phyloP scores from a whole-genome alignment of 1,140 invertebrate species.

The Pseudomyrmex gracilis region DNA sequence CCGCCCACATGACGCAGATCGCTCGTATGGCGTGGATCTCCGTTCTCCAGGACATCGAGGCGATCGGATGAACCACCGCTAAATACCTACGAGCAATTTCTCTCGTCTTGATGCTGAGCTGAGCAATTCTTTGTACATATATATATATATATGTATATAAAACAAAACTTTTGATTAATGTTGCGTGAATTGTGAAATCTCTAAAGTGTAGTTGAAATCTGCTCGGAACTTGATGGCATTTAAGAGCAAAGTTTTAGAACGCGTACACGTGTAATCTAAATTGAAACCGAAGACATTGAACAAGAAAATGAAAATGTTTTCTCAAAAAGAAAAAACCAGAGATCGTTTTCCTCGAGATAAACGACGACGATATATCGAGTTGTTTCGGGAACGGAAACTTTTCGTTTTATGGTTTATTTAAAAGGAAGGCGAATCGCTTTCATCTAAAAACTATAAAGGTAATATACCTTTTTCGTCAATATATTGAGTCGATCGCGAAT shows the following conservation, averaged over 20 bases:
- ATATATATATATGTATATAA: neutral
- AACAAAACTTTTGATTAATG: neutral
- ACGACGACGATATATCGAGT: no score
- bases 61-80: constrained; percentile 97
- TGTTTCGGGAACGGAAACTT: no score
- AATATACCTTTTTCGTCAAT: no score
- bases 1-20: constrained; percentile 92
- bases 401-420: neutral
- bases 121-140: neutral
- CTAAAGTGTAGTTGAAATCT: neutral
- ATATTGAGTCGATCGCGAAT: neutral
- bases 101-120: neutral
- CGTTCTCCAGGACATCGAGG: constrained; percentile 95
- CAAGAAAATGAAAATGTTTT: no score
- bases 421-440: neutral
- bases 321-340: no score
- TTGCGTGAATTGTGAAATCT: no score
- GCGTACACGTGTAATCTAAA: no score
- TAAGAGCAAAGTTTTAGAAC: no score
- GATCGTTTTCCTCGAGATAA: no score
- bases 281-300: no score
- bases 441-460: neutral
- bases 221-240: neutral
- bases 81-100: constrained; percentile 88
- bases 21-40: constrained; percentile 93